These are phyloP conservation scores for Drosophila watanabei DNA, from an alignment of 1,140 invertebrate species.

Conservation along the genomic window DNA sequence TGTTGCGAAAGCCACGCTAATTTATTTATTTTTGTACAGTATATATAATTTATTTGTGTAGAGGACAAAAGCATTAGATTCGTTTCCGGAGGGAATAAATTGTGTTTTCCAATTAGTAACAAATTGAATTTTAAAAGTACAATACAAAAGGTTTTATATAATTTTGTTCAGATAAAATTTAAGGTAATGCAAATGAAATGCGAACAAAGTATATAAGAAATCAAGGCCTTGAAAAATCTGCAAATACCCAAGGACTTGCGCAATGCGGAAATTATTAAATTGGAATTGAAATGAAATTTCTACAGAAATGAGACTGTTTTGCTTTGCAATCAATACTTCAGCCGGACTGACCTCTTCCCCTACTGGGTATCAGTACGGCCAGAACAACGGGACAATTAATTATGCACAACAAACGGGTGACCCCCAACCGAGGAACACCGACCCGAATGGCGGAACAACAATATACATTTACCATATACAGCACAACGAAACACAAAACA, in stretches of 20 bases:
- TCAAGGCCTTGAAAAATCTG: not conserved
- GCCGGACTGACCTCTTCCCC: not conserved
- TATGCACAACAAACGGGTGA: constrained; percentile 78
- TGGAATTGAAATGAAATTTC: not conserved
- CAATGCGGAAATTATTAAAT: not conserved
- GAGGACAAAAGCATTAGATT: not conserved
- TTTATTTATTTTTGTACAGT: not conserved
- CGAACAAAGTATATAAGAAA: not conserved
- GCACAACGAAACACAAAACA: not conserved
- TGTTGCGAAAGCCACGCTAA: not conserved
- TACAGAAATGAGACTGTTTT: not conserved
- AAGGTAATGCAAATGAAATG: not conserved
- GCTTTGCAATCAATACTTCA: not conserved
- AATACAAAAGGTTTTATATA: not conserved
- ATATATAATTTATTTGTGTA: not conserved
- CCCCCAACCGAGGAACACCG: constrained; percentile 26
- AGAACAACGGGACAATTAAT: constrained; percentile 77
- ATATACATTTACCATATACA: constrained; percentile 18
- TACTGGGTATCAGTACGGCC: constrained; percentile 41
- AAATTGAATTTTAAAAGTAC: not conserved
- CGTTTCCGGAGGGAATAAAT: not conserved
- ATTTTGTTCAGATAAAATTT: not conserved
- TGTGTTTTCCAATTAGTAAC: not conserved
- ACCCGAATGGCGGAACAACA: constrained; percentile 24
- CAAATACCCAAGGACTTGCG: not conserved